Evolutionary conservation across 2,113 vertebrate species (phyloP), one percentile per base, ranked within the genome.

Genomic region (Menidia beryllina): DNA sequence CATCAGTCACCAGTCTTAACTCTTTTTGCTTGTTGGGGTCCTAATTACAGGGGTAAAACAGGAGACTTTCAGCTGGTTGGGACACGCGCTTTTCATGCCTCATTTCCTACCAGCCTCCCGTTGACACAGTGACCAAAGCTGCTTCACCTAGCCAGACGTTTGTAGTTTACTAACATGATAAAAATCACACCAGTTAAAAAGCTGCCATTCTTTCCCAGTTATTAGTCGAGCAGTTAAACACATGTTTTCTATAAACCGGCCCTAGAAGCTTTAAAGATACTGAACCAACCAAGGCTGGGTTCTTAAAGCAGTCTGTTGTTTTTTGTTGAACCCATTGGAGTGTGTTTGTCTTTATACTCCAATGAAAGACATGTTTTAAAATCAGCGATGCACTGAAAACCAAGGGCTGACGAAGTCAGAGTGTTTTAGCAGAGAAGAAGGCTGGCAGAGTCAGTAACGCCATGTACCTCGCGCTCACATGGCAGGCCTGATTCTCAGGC

Each of bases 81-180:
- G 26, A 39, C 17, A 25, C 43, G 36, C 62, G 69, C 76, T 60
- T 65, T 51, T 79, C 82, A 86, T 65, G 82, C 75, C 66, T 87
- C 81, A 83, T 84, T 90, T 86, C 84, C 79, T 64, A n/a, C 36
- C 76, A 66, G 58, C 69, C 62, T 77, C 45, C 45, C 54, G 50
- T 56, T 58, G 85, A 50, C 63, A 69, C 60, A 73, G 23, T 45
- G 58, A 65, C 69, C 73, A 38, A 47, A 72, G 75, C 27, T 10
- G 63, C 26, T 62, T 3, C 58, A 36, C 62, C 7, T 41, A 77
- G 73, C 82, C 86, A 87, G 76, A 79, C 75, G 66, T 75, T 77
- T 86, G 82, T 30, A 63, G 59, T 66, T 85, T 66, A 87, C 85
- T 85, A 86, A 67, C 75, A 69, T 65, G 75, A 83, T 79, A 66